These are phyloP conservation scores for Lasioglossum villosulum DNA, from an alignment of 2,888 invertebrate species.

Conservation along the genomic window DNA sequence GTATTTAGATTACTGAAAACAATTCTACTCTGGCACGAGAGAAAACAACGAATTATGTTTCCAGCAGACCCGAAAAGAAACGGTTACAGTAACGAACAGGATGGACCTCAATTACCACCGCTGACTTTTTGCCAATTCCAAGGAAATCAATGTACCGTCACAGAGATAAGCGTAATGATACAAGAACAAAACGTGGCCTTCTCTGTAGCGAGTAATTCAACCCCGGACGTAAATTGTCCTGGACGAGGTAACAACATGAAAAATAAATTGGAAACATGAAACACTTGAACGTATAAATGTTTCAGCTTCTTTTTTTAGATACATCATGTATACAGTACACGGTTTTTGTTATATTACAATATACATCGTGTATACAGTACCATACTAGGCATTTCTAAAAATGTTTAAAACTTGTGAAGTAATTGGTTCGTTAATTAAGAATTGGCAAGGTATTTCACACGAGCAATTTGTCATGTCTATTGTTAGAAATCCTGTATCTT, in stretches of 20 bases:
- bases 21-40: conserved; percentile 9
- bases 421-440: not conserved
- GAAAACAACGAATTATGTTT: not conserved
- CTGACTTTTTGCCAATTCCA: conserved; percentile 18
- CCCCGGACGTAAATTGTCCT: not conserved
- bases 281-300: not conserved
- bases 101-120: conserved; percentile 8
- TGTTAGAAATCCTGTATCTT: not conserved
- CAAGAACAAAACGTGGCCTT: not conserved
- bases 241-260: not conserved
- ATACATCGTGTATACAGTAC: too few species aligned
- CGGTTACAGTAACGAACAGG: not conserved
- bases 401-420: not conserved
- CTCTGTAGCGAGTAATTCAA: not conserved
- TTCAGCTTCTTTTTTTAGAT: not conserved
- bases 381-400: too few species aligned
- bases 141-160: conserved; percentile 8
- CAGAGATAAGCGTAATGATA: not conserved
- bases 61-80: not conserved
- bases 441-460: not conserved
- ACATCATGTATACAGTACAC: too few species aligned
- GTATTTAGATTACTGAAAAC: conserved; percentile 66
- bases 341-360: too few species aligned
- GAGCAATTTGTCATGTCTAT: not conserved
- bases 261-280: not conserved